These are phyloP conservation scores for Drosophila meridiana DNA, from an alignment of 2,888 invertebrate species.

Conservation along the genomic window DNA sequence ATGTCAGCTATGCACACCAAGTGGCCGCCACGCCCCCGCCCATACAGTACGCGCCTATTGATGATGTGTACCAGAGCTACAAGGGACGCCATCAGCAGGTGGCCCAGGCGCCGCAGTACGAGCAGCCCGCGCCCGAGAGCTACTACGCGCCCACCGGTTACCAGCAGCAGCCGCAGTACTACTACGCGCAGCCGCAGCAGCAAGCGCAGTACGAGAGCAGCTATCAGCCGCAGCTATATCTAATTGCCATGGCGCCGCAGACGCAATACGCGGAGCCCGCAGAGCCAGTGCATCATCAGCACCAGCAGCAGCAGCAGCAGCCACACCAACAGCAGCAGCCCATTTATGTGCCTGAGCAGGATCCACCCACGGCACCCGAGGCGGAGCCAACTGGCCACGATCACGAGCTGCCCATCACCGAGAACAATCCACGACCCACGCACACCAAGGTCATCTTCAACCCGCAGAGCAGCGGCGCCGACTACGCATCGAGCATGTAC, in stretches of 20 bases:
- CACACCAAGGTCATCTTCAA: conserved; percentile 84
- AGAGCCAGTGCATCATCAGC: conserved; percentile 1
- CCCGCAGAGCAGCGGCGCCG: conserved; percentile 46
- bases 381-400: conserved; percentile 31
- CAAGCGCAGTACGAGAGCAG: conserved; percentile 47
- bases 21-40: conserved; percentile 63
- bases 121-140: conserved; percentile 51
- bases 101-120: conserved; percentile 51
- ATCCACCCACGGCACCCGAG: conserved; percentile 46
- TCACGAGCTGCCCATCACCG: conserved; percentile 70
- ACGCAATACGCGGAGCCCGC: conserved; percentile 47
- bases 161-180: conserved; percentile 74
- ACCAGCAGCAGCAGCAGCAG: conserved; percentile 37
- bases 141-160: conserved; percentile 60
- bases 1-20: conserved; percentile 69
- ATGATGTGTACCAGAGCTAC: conserved; percentile 82
- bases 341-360: conserved; percentile 73
- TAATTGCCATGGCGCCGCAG: conserved; percentile 78
- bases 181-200: conserved; percentile 71
- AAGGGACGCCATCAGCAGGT: conserved; percentile 75
- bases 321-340: conserved; percentile 55
- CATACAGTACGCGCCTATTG: conserved; percentile 76
- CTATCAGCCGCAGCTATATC: conserved; percentile 80
- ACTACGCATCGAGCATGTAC: conserved; percentile 72
- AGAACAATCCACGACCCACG: conserved; percentile 84